These are phyloP conservation scores for Gracilinanus agilis DNA, from an alignment of 2,113 vertebrate species.

Conservation along the genomic window DNA sequence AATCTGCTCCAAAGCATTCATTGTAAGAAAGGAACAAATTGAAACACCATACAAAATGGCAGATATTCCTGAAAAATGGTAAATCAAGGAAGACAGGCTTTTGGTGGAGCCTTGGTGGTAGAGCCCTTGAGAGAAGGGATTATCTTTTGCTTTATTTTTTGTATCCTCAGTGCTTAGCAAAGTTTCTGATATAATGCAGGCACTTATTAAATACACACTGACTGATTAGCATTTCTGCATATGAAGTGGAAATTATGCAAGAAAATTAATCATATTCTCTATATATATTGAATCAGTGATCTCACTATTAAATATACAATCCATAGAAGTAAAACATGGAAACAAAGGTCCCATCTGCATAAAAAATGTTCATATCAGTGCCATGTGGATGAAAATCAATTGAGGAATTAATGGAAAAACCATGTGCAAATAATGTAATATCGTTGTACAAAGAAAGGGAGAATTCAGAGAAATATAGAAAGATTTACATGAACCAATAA, in stretches of 20 bases:
- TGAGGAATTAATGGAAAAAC: not conserved
- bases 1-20: not conserved
- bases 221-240: not conserved
- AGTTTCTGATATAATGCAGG: not conserved
- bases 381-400: not conserved
- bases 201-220: not conserved
- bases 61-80: not conserved
- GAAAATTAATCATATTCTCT: not conserved
- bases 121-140: not conserved
- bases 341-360: not conserved
- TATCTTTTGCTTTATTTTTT: not conserved
- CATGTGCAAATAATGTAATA: not conserved
- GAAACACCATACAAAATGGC: not conserved
- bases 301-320: not conserved
- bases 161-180: not conserved
- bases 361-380: not conserved
- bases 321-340: not conserved
- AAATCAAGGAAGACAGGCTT: not conserved
- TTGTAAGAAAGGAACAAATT: not conserved
- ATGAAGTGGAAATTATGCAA: not conserved
- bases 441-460: not conserved
- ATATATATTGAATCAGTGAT: not conserved
- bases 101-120: not conserved
- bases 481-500: too few species aligned
- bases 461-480: too few species aligned